Percentiles rank a stretch among this genome's conserved stretches.
phyloP scores from a whole-genome alignment of 2,797 vertebrate species.

The Bradypus variegatus region DNA sequence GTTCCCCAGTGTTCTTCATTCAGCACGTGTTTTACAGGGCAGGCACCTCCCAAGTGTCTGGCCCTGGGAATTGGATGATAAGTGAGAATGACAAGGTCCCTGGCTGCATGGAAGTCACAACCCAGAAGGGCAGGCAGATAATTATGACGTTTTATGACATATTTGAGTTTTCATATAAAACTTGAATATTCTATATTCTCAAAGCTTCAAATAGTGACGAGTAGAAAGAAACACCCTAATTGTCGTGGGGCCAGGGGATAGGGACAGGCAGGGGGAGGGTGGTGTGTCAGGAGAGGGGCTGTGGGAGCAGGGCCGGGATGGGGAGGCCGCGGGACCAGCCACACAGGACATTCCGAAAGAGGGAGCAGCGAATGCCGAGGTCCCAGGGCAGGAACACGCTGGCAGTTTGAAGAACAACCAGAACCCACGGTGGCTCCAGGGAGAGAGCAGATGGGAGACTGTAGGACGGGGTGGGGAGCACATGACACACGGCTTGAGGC shows the following conservation, averaged over 20 bases:
- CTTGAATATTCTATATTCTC: not conserved
- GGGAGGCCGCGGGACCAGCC: not conserved
- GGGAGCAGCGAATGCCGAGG: not conserved
- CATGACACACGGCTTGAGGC: too few species aligned
- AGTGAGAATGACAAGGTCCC: too few species aligned
- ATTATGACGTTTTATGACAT: not conserved
- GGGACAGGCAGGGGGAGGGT: not conserved
- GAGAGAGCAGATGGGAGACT: not conserved
- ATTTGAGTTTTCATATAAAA: not conserved
- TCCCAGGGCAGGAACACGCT: not conserved
- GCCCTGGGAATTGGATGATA: not conserved
- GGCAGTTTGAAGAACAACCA: not conserved
- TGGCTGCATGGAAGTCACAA: too few species aligned
- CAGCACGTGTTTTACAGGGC: not conserved
- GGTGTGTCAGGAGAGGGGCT: not conserved
- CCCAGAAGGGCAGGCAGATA: not conserved
- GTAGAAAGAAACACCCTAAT: too few species aligned
- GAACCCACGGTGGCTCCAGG: not conserved
- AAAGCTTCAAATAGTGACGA: not conserved
- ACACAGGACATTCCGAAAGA: not conserved
- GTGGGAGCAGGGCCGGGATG: not conserved
- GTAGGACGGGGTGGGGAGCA: too few species aligned
- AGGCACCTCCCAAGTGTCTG: not conserved
- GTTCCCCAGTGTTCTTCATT: fast-evolving
- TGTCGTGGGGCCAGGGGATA: too few species aligned